A percentile compares a stretch with the other conserved stretches of the same genome.
Evolutionary conservation across 2,888 invertebrate genomes (phyloP).

Genomic region (Euplexia lucipara): DNA sequence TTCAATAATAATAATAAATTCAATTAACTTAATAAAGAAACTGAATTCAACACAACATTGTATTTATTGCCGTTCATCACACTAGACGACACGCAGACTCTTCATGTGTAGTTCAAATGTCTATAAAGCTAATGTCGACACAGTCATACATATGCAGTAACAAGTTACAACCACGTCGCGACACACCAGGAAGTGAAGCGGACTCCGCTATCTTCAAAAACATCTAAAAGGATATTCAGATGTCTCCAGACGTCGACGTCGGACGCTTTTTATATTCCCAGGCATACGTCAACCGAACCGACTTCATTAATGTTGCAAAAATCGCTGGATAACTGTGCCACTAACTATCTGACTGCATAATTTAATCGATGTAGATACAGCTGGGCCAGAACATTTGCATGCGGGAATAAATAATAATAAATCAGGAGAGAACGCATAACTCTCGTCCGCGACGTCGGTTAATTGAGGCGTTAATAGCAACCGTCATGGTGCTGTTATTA

Average conservation of each 20-base stretch:
- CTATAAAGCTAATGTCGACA: no score
- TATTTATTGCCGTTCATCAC: no score
- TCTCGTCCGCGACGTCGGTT: conserved; percentile 63
- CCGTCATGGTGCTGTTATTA: conserved; percentile 57
- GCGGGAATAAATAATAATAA: conserved; percentile 62
- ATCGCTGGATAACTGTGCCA: conserved; percentile 54
- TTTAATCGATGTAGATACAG: conserved; percentile 48
- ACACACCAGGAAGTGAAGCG: conserved; percentile 32
- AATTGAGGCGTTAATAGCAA: conserved; percentile 74
- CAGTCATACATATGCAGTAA: conserved; percentile 14
- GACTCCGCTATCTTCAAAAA: conserved; percentile 31
- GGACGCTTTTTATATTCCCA: conserved; percentile 47
- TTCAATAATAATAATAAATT: no score
- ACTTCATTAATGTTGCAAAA: conserved; percentile 54
- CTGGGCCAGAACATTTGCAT: conserved; percentile 61
- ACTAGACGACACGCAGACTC: no score
- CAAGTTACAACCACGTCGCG: conserved; percentile 12
- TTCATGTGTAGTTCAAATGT: no score
- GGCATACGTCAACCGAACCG: conserved; percentile 29
- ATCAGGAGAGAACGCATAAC: conserved; percentile 62
- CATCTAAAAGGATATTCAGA: conserved; percentile 52
- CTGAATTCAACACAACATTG: no score
- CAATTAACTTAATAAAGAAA: no score
- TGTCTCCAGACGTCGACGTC: not conserved
- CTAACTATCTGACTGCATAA: conserved; percentile 66